phyloP scores from a whole-genome alignment of 2,113 vertebrate species.

The Dicaeum eximium region DNA sequence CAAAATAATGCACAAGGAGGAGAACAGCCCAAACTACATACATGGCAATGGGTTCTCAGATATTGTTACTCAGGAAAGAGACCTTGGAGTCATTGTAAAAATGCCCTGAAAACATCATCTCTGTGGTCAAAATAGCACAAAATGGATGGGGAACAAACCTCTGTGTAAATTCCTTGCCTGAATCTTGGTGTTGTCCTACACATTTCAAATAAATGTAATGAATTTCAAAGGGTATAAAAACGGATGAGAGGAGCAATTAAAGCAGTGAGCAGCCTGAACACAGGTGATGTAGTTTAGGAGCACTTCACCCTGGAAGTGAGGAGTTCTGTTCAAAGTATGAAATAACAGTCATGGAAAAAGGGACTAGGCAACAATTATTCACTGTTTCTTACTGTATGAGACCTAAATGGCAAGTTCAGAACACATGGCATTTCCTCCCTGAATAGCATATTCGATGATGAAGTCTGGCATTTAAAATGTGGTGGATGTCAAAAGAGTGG shows the following conservation, averaged over 20 bases:
- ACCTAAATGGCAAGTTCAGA: constrained; percentile 2
- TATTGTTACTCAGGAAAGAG: neutral
- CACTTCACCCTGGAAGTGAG: constrained; percentile 3
- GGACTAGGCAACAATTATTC: neutral
- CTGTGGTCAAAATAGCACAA: neutral
- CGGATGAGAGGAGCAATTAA: neutral
- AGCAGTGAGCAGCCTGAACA: neutral
- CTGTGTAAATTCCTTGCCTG: neutral
- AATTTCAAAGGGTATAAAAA: neutral
- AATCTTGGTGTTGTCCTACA: neutral
- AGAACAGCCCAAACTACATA: neutral
- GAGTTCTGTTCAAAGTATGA: neutral
- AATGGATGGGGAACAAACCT: neutral
- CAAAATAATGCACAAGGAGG: neutral
- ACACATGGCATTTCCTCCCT: neutral
- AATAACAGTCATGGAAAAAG: neutral
- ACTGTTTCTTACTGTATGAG: neutral
- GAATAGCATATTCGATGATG: neutral
- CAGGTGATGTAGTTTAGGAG: neutral
- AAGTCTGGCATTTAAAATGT: neutral
- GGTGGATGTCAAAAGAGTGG: neutral
- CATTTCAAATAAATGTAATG: neutral
- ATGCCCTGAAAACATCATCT: neutral
- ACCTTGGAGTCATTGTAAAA: constrained; percentile 10
- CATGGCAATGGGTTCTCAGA: neutral